Conservation (phyloP, 2,797 vertebrate species). For the Macropus fuliginosus region DNA sequence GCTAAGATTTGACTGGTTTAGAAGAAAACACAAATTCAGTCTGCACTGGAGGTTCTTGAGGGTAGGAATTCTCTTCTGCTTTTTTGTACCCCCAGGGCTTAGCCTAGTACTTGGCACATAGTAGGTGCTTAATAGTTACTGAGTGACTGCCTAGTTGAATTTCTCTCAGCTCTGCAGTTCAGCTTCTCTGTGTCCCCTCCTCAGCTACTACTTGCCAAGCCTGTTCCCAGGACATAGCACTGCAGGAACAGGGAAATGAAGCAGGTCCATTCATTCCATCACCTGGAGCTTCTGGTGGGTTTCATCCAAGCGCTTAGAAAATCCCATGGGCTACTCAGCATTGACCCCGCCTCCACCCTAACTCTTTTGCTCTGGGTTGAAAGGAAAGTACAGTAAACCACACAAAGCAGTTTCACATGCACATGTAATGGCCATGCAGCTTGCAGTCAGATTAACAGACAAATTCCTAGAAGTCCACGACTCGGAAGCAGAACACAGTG, state of each 20-base stretch:
- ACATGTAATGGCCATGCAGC: neutral
- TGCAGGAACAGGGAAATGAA: neutral
- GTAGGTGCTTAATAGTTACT: no score
- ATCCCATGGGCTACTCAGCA: neutral
- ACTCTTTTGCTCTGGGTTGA: neutral
- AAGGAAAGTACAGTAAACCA: neutral
- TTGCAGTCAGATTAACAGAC: neutral
- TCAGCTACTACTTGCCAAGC: neutral
- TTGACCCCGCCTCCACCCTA: neutral
- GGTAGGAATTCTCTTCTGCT: no score
- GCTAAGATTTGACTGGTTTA: neutral
- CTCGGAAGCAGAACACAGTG: slow-evolving; percentile 18
- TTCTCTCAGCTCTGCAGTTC: neutral
- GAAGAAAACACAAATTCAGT: slow-evolving; percentile 35
- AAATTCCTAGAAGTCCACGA: neutral
- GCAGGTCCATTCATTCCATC: neutral
- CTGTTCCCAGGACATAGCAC: neutral
- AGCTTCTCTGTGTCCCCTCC: slow-evolving; percentile 16
- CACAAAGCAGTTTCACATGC: neutral
- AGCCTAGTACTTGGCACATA: no score
- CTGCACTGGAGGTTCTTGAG: neutral
- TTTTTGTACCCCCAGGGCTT: no score
- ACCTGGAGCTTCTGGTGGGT: neutral
- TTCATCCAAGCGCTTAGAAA: neutral
- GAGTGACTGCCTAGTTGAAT: no score